Evolutionary conservation across 2,113 vertebrate species (phyloP).

Genomic region (Pedetes capensis): DNA sequence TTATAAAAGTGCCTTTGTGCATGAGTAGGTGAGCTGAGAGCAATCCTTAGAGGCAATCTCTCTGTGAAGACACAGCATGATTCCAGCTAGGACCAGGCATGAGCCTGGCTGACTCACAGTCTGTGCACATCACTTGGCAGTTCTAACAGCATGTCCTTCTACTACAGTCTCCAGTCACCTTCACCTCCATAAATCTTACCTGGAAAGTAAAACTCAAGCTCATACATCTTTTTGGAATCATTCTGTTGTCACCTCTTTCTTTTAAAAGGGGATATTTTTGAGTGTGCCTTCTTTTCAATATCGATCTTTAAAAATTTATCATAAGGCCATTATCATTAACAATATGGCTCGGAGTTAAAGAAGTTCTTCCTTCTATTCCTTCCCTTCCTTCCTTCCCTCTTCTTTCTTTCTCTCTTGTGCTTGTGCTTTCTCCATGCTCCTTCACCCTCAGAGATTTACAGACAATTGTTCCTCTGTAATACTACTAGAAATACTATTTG

Average conservation of each 20-base stretch:
- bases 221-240: not conserved
- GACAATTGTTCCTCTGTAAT: not conserved
- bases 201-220: not conserved
- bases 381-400: no score
- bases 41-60: not conserved
- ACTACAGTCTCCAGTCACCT: not conserved
- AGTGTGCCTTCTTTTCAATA: not conserved
- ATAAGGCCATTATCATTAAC: not conserved
- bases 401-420: no score
- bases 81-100: not conserved
- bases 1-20: not conserved
- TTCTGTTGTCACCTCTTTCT: not conserved
- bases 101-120: not conserved
- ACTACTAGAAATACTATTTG: not conserved
- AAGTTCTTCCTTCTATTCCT: not conserved
- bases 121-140: not conserved
- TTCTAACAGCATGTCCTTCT: not conserved
- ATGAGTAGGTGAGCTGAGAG: not conserved
- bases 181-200: not conserved
- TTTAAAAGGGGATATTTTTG: not conserved
- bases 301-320: slow-evolving; percentile 2
- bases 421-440: not conserved
- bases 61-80: not conserved
- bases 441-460: not conserved
- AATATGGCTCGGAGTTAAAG: not conserved